Base-by-base conservation (phyloP, 2,113 vertebrate genomes). In the Apus apus region DNA sequence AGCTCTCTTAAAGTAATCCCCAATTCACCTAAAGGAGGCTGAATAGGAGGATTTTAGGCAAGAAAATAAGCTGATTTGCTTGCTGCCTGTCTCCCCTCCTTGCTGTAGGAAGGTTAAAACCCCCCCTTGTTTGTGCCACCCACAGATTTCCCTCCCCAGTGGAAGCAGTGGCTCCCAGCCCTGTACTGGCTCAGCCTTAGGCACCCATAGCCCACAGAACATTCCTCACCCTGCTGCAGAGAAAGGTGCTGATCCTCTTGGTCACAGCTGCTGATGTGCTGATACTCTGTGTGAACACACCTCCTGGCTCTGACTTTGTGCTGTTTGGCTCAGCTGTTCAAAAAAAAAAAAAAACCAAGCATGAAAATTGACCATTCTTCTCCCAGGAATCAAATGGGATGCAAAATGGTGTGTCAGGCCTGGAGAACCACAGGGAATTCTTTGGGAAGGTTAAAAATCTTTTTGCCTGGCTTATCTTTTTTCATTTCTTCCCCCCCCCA, bases 391-490 rank as follows among this genome's bases (percentile, higher is more conserved):
- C 45, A 57, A 83, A 88, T 50, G 0, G 9, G 64, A 11, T 72
- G 51, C 40, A 22, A 16, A 68, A 29, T 14, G 3, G 57, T 54
- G 76, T 46, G 57, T 87, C 91, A 71, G 76, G 58, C 53, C 92
- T 20, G 7, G 72, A n/a, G 54, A 85, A 57, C 58, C 79, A 53
- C 36, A 74, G 80, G 83, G 61, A 84, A 50, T 1, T 16, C 65
- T 81, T 48, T 79, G 30, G 65, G 53, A 38, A 90, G 53, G 82
- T 85, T 56, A 82, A 75, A 87, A 75, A 75, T 61, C 81, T 72
- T 78, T 92, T 91, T 72, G 45, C 90, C 77, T 82, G 43, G 73
- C 91, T 95, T 95, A 89, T 93, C 89, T 78, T 71, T 64, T 87
- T 78, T 74, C 64, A 85, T 68, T 25, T 38, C 10, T 38, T 38